phyloP scores from a whole-genome alignment of 2,797 vertebrate species.

The Chrysolophus pictus region DNA sequence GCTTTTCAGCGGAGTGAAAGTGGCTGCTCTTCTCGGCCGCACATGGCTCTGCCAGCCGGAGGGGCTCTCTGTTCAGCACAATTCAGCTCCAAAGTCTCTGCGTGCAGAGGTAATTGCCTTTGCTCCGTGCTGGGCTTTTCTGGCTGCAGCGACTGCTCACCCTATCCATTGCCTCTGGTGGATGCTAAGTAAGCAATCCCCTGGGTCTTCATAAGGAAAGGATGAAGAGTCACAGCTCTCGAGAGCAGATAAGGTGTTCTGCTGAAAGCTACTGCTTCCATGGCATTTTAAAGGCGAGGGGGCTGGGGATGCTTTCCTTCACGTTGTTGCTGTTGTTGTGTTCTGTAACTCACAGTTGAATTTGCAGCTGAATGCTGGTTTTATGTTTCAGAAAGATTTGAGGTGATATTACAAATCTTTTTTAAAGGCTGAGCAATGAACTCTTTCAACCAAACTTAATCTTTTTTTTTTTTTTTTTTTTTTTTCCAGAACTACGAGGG shows the following conservation, averaged over 20 bases:
- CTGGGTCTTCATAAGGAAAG: conserved; percentile 45
- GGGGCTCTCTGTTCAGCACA: conserved; percentile 40
- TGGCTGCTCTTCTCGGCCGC: conserved; percentile 50
- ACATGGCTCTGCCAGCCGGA: conserved; percentile 50
- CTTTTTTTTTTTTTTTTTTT: neutral
- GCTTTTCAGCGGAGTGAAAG: conserved; percentile 30
- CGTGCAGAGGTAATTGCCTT: conserved; percentile 13
- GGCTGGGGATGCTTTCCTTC: conserved; percentile 34
- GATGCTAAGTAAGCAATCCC: conserved; percentile 66
- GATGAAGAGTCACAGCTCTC: conserved; percentile 54
- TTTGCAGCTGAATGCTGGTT: neutral
- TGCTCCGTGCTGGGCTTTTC: conserved; percentile 26
- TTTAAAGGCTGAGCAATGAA: neutral
- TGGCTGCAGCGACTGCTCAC: conserved; percentile 59
- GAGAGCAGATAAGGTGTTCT: conserved; percentile 68
- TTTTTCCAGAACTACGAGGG: neutral
- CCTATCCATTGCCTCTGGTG: conserved; percentile 65
- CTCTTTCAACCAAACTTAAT: neutral
- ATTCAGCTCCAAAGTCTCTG: conserved; percentile 45
- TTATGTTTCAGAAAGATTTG: neutral
- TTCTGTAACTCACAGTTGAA: neutral
- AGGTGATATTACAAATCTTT: neutral
- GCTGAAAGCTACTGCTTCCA: conserved; percentile 51
- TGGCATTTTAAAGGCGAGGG: conserved; percentile 76
- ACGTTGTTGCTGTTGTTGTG: neutral